Evolutionary conservation across 2,888 invertebrate genomes (phyloP), one percentile per base, ranked within the genome.

Genomic region (Hydropsyche betteni): DNA sequence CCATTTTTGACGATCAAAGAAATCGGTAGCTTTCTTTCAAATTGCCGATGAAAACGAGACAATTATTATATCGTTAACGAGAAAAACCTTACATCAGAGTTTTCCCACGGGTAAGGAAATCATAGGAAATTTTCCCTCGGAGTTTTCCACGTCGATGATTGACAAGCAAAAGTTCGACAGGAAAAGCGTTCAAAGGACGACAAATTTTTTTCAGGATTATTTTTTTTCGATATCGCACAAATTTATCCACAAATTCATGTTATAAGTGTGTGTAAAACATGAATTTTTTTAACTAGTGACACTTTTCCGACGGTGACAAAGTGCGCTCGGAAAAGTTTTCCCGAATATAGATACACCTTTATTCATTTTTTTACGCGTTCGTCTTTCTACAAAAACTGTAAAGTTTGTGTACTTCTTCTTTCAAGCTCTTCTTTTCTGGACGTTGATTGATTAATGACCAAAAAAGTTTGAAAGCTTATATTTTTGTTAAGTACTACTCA

Each of bases 291-390:
- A 53, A 53, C 53, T 53, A 53, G 10, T 53, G 53, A 53, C 53
- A 53, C 53, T 53, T 53, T 51, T 53, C 14, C 53, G 53, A 53
- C 53, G 53, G 14, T 53, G 53, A 53, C 53, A 16, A 53, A 53
- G 53, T 53, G 12, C 14, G 5, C 14, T 14, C 5, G n/a, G 12
- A 53, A 51, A 51, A 12, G 53, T 5, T 14, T 5, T 14, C 12
- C 14, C 53, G 10, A 10, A n/a, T 24, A 24, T 16, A 12, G 7
- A 53, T 12, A 53, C 7, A 12, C 53, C 14, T 10, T 53, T 51
- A 14, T 53, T 5, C 14, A 53, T 53, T 14, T 16, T 12, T 12
- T 14, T 14, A n/a, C 5, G 53, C 14, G 14, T 16, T 53, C 53
- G 53, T 10, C 0, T 5, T 10, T 10, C 14, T 53, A 2, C 51